Conservation (phyloP, 1,140 invertebrate species). For the Ooceraea biroi region DNA sequence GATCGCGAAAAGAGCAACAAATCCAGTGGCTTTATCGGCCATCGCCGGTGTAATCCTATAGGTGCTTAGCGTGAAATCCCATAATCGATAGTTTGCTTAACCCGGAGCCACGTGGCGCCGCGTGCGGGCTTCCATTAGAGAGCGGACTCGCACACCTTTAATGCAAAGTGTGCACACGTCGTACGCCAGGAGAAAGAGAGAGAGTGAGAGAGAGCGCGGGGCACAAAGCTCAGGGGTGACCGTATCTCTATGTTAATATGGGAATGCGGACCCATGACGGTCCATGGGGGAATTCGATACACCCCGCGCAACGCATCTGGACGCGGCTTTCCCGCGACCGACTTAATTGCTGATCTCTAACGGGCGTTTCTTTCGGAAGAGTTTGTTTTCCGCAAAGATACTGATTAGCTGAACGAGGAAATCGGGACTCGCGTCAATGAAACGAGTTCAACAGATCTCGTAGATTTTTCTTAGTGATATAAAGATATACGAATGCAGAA, state of each 20-base stretch:
- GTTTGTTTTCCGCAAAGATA: not conserved
- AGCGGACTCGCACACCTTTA: constrained; percentile 47
- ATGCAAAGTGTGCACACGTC: constrained; percentile 63
- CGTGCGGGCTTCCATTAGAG: constrained; percentile 84
- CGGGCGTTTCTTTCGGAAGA: constrained; percentile 24
- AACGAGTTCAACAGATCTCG: not conserved
- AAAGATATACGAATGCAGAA: not conserved
- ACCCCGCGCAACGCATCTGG: constrained; percentile 77
- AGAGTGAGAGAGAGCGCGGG: constrained; percentile 10
- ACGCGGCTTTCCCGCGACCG: constrained; percentile 46
- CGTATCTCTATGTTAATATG: constrained; percentile 86
- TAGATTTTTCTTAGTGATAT: not conserved
- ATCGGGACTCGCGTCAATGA: too few relatives aligned
- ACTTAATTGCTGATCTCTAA: constrained; percentile 42
- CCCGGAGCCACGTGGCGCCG: constrained; percentile 84
- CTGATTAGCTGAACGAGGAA: not conserved
- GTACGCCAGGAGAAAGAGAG: constrained; percentile 34
- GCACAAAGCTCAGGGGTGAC: constrained; percentile 72
- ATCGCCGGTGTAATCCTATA: constrained; percentile 85
- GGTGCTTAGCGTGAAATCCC: constrained; percentile 86
- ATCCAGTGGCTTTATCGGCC: constrained; percentile 85
- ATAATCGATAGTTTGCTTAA: constrained; percentile 87
- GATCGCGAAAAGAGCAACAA: constrained; percentile 84
- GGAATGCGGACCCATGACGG: constrained; percentile 78
- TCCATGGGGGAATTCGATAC: constrained; percentile 83